Evolutionary conservation across 1,140 invertebrate genomes (phyloP).

Genomic region (Halictus rubicundus): DNA sequence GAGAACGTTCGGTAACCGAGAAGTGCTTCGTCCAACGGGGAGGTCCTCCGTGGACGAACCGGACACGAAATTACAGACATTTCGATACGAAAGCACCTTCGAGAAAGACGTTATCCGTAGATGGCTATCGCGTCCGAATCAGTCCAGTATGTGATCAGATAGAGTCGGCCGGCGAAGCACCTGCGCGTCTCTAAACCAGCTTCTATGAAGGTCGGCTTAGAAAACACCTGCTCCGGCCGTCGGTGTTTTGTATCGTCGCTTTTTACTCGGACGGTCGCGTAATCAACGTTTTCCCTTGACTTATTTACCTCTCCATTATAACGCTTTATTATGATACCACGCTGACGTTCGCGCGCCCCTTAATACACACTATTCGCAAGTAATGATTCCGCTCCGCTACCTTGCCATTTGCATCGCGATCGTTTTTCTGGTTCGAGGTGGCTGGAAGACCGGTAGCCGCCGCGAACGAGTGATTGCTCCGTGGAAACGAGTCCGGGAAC

Average conservation of each 20-base stretch:
- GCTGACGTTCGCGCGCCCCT: not conserved
- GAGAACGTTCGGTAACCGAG: slow-evolving; percentile 2
- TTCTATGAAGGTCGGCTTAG: slow-evolving; percentile 36
- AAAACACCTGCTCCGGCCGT: slow-evolving; percentile 43
- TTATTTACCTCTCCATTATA: slow-evolving; percentile 10
- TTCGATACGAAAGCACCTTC: slow-evolving; percentile 6
- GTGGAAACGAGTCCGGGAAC: not conserved
- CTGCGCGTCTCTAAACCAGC: slow-evolving; percentile 37
- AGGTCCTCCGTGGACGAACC: slow-evolving; percentile 13
- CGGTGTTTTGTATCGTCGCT: not conserved
- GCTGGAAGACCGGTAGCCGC: not conserved
- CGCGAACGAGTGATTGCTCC: slow-evolving; percentile 14
- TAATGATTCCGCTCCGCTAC: not conserved
- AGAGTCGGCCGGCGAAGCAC: slow-evolving; percentile 13
- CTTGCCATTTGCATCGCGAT: not conserved
- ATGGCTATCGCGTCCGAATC: slow-evolving; percentile 40
- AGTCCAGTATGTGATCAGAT: slow-evolving; percentile 47
- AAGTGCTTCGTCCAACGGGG: not conserved
- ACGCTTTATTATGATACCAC: not conserved
- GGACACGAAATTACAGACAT: slow-evolving; percentile 18
- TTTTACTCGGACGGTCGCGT: not conserved
- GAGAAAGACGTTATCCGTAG: slow-evolving; percentile 7
- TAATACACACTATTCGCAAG: not conserved
- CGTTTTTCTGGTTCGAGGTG: not conserved
- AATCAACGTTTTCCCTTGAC: not conserved